A percentile compares a stretch with the other conserved stretches of the same genome.
These are phyloP conservation scores for Agelastica alni DNA, from an alignment of 2,888 invertebrate species.

Conservation along the genomic window DNA sequence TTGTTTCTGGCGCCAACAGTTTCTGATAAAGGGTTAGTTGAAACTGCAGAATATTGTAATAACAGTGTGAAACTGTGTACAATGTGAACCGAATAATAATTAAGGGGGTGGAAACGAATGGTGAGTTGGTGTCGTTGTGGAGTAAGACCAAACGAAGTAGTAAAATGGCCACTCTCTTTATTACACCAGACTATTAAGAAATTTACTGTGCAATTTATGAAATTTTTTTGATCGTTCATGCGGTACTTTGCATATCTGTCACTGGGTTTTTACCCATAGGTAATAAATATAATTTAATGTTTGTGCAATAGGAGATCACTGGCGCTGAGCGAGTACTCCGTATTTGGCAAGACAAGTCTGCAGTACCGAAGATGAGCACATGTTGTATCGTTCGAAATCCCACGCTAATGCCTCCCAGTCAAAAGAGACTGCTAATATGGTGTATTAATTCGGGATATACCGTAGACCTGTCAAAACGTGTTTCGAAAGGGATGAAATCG, in stretches of 20 bases:
- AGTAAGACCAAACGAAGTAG: too few species aligned
- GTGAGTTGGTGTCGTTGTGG: too few species aligned
- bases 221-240: slow-evolving; percentile 16
- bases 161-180: too few species aligned
- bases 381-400: slow-evolving; percentile 29
- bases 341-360: slow-evolving; percentile 50
- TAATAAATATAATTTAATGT: slow-evolving; percentile 53
- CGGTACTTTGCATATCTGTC: slow-evolving; percentile 39
- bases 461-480: slow-evolving; percentile 1
- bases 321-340: slow-evolving; percentile 46
- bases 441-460: slow-evolving; percentile 19
- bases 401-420: slow-evolving; percentile 28
- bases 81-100: too few species aligned
- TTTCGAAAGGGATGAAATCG: neutral
- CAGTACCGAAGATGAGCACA: slow-evolving; percentile 28
- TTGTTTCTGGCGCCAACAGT: too few species aligned
- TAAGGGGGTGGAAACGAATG: too few species aligned
- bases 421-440: slow-evolving; percentile 26
- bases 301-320: slow-evolving; percentile 49
- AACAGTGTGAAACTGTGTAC: too few species aligned
- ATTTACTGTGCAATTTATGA: slow-evolving; percentile 16
- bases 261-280: slow-evolving; percentile 48
- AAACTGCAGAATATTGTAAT: too few species aligned
- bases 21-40: too few species aligned
- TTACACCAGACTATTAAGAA: neutral